Conservation (phyloP, 2,797 vertebrate species). For the Acipenser ruthenus region DNA sequence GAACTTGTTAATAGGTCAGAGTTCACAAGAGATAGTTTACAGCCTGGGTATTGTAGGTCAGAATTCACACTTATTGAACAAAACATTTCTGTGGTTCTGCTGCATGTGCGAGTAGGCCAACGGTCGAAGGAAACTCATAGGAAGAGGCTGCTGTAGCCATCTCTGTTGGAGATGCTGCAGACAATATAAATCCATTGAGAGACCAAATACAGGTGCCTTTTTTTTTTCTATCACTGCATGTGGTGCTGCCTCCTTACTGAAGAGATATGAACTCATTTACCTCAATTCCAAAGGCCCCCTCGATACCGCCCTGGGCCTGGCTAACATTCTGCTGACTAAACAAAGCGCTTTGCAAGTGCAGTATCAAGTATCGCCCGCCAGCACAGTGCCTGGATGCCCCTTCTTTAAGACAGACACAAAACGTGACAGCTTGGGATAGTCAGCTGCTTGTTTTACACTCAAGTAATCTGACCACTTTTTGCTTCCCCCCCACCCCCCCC, state of each 20-base stretch:
- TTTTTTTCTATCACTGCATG: not conserved
- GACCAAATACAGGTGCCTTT: not conserved
- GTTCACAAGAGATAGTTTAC: no score
- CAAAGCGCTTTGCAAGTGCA: conserved; percentile 18
- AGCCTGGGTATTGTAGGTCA: not conserved
- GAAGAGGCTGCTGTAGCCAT: conserved; percentile 15
- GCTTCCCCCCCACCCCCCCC: conserved; percentile 19
- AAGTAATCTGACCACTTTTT: conserved; percentile 23
- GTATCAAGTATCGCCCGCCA: conserved; percentile 30
- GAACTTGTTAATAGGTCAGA: not conserved
- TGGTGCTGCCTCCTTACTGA: conserved; percentile 3
- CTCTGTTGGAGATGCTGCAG: conserved; percentile 7
- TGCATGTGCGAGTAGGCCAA: conserved; percentile 19
- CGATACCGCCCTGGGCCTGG: conserved; percentile 19
- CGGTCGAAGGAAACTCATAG: conserved; percentile 2
- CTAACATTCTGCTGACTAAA: conserved; percentile 31
- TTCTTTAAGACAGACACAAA: conserved; percentile 29
- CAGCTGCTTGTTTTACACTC: conserved; percentile 30
- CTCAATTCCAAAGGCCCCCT: not conserved
- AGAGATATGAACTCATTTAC: conserved; percentile 6
- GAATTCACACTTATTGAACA: not conserved
- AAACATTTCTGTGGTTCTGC: conserved; percentile 8
- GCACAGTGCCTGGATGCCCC: conserved; percentile 23
- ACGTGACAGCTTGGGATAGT: conserved; percentile 17
- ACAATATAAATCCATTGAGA: conserved; percentile 8